Evolutionary conservation across 2,113 vertebrate species (phyloP), one percentile per base, ranked within the genome.

Genomic region (Epinephelus moara): DNA sequence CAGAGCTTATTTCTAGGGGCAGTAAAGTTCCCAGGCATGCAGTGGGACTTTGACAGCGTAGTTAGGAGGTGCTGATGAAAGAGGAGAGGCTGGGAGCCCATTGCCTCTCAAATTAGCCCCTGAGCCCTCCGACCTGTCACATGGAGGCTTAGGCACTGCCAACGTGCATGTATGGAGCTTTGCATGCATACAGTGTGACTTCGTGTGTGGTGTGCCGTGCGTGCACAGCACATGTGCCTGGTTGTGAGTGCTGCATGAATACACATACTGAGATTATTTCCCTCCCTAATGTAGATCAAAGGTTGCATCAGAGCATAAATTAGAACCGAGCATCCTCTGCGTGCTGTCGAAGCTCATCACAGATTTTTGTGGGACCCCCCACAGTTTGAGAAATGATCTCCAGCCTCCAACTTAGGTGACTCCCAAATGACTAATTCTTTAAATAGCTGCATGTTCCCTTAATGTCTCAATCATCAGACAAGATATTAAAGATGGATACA

Each of bases 71-170:
- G 89, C 83, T 92, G 92, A 93, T 93, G 95, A 96, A 95, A 96
- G 90, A 74, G 74, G 93, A 96, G 93, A 95, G 85, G 80, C 85
- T 86, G 53, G 75, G 82, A 85, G 80, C 81, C 88, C 79, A 74
- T 75, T 61, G 80, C 91, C 89, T 91, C 95, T 95, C 93, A 95
- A 95, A 97, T 96, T 96, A 96, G 96, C 93, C 91, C 92, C 86
- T 60, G 73, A 93, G 91, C 90, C 93, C 91, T 86, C 55, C 69
- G 59, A 91, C 75, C 92, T 87, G 85, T 92, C 92, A 89, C 95
- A 86, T 90, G 91, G 84, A 94, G 88, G 68, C 87, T 80, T 88
- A 78, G 84, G 74, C 76, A 37, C 56, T 1, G 14, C 64, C 13
- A 67, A 78, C 18, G 77, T 50, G 64, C 50, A 53, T 33, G 75